Base-by-base conservation (phyloP, 1,140 invertebrate species). In the Sogatella furcifera region DNA sequence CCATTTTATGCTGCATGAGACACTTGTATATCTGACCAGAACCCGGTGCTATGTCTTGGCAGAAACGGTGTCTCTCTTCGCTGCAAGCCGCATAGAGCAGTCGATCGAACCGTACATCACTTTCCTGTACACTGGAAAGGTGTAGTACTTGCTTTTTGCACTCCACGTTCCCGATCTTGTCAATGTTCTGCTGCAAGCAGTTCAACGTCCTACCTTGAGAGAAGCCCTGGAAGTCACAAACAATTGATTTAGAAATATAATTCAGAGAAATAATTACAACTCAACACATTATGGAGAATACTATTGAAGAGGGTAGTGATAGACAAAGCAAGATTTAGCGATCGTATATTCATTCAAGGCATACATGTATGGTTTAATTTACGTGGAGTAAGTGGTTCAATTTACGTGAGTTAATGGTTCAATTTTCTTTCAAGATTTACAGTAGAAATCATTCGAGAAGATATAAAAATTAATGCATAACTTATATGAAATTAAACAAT, bases 11-110 rank as follows among this genome's bases (percentile, higher is more conserved):
- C 66, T 88, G 80, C 69, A 93, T 81, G 21, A 99, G 79, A 75
- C 96, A 99, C 70, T 95, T 89, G 70, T 95, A 98, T 19, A 97
- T 86, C 57, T 85, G 81, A 22, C 92, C 89, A 59, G 83, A 83
- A 0, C 84, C 86, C 9, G 81, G 76, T n/a, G 77, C 68, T 63
- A 85, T 78, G 69, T 80, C 79, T 15, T 76, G 74, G 73, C 84
- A 92, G 70, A 82, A 87, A 60, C 72, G 80, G 52, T 86, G 84
- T 46, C 89, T 82, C 73, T 98, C 96, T 2, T 86, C 79, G 46
- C 83, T 80, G 76, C 97, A 99, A 2, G 92, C 89, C 65, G 93
- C 83, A 73, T 88, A 97, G 17, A 98, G 75, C 55, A 55, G 59
- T 63, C 90, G 76, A 74, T 98, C 95, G 38, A 96, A 74, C 70